These are phyloP conservation scores for Lamprotornis superbus DNA, from an alignment of 2,113 vertebrate species.

Conservation along the genomic window DNA sequence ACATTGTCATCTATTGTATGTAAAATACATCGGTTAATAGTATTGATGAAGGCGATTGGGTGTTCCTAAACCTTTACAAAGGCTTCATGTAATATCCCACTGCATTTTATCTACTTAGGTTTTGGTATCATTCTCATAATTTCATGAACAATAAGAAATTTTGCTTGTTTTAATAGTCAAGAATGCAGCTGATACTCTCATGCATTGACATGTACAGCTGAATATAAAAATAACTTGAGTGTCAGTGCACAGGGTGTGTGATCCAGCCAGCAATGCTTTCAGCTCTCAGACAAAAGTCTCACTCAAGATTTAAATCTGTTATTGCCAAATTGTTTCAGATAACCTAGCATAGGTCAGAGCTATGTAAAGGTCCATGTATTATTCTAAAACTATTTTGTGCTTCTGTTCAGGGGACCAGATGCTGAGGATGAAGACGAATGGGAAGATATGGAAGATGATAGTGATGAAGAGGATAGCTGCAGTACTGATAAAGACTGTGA, in stretches of 20 bases:
- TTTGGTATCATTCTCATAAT: not conserved
- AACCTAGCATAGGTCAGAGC: not conserved
- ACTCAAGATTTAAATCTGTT: not conserved
- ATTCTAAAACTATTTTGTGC: not conserved
- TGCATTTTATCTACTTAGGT: not conserved
- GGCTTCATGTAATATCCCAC: not conserved
- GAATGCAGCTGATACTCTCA: not conserved
- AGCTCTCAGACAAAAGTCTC: not conserved
- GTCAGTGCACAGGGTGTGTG: not conserved
- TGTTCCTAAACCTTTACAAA: not conserved
- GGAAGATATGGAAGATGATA: conserved; percentile 81
- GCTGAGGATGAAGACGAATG: conserved; percentile 76
- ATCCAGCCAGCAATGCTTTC: not conserved
- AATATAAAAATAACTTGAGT: not conserved
- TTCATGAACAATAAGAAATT: not conserved
- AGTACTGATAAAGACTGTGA: conserved; percentile 49
- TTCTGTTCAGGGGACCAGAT: conserved; percentile 43
- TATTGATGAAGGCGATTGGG: not conserved
- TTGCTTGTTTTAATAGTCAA: not conserved
- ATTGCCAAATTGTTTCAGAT: not conserved
- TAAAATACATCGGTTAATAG: not conserved
- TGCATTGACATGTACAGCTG: not conserved
- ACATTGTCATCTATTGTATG: not conserved
- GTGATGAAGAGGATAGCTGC: conserved; percentile 42
- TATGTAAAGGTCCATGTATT: not conserved